Base-by-base conservation (phyloP, 2,797 vertebrate species). In the Monodelphis domestica region DNA sequence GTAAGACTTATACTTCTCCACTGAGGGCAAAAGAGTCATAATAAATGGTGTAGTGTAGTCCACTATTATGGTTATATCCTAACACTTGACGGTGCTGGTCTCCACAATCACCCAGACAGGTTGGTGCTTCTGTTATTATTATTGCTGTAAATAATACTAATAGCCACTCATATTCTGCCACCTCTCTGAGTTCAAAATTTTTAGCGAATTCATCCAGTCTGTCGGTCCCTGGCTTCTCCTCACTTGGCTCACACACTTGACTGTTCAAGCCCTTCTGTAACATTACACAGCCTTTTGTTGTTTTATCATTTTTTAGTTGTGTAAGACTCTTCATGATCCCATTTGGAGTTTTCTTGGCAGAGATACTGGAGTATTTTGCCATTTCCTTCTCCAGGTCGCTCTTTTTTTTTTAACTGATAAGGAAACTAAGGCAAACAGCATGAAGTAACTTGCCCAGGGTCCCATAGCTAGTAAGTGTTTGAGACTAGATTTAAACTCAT, bases 121-220 rank as follows among this genome's bases (percentile, higher is more conserved):
- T 12, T 45, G 45, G 89, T 51, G 24, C 38, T 57, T 57, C 59
- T 55, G 15, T 56, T 70, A 57, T 70, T 33, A 28, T 89, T 63
- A 28, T 57, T 29, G 14, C 53, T 51, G n/a, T 17, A 33, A 52
- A 53, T 78, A 95, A 96, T 91, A 95, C 91, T 89, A 88, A 17
- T 33, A 87, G 45, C 45, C 57, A 53, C 90, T 97, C 78, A 94
- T 91, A n/a, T 51, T 45, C 54, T 88, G 92, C 92, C 57, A 59
- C 28, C 29, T 93, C 90, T 92, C 4, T 33, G 11, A 53, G 12
- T 53, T 95, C 95, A 78, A 89, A 33, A 53, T 93, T 92, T 90
- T 63, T 91, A 17, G 3, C 15, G 53, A 78, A 94, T 89, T 88
- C 91, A 53, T 59, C 78, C 29, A 52, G 53, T 21, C 24, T 54